Conservation (phyloP, 2,888 invertebrate genomes). For the Kryphioiulus occultus region DNA sequence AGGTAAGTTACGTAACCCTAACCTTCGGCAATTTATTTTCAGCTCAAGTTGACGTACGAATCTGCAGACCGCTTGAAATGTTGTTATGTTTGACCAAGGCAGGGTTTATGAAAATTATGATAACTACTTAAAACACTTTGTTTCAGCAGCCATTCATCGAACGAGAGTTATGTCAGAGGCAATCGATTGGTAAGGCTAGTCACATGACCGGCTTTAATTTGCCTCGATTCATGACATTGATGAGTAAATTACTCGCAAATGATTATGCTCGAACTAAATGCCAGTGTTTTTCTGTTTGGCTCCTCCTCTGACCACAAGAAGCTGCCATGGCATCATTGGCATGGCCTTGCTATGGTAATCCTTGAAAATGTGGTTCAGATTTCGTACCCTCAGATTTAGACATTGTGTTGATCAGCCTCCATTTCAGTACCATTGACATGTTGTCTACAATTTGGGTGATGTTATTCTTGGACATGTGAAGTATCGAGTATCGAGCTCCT, state of each 20-base stretch:
- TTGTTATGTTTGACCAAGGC: background rate
- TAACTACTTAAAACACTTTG: background rate
- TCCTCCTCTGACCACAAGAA: background rate
- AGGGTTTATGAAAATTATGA: background rate
- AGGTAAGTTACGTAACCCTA: too few species aligned
- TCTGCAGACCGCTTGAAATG: too few species aligned
- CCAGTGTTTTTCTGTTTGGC: background rate
- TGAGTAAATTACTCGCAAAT: background rate
- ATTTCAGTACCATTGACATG: background rate
- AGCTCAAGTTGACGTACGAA: too few species aligned
- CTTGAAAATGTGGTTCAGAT: background rate
- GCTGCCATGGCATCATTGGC: background rate
- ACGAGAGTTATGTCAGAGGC: background rate
- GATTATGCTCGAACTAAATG: background rate
- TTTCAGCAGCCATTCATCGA: constrained; percentile 23
- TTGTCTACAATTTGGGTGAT: background rate
- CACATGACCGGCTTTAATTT: constrained; percentile 23
- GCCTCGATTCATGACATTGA: background rate
- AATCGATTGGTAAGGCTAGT: background rate
- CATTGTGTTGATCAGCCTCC: background rate
- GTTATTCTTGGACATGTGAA: background rate
- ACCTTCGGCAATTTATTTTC: too few species aligned
- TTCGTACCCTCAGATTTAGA: too few species aligned
- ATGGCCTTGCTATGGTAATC: background rate
- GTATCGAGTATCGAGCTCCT: background rate